These are phyloP conservation scores for Deroplatys truncata DNA, from an alignment of 2,888 invertebrate species.

Conservation along the genomic window DNA sequence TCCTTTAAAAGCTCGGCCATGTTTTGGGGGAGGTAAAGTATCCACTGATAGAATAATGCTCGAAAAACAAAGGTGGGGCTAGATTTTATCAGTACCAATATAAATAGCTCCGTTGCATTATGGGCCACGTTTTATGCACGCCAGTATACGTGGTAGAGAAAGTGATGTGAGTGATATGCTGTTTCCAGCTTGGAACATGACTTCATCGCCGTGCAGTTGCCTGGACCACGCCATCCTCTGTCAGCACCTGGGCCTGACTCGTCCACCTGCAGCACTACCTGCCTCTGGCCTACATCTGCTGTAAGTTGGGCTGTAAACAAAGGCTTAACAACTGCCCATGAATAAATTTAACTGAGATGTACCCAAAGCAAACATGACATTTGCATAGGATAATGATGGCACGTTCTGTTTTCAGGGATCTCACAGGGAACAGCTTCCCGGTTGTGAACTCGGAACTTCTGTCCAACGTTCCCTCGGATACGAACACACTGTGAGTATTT, in stretches of 20 bases:
- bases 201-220: constrained; percentile 10
- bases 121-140: too few species aligned
- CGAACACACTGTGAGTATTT: constrained; percentile 2
- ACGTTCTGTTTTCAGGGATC: constrained; percentile 41
- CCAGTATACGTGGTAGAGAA: too few species aligned
- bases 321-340: not conserved
- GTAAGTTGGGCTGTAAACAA: constrained; percentile 1
- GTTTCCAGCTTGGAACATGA: not conserved
- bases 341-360: not conserved
- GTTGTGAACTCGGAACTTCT: constrained; percentile 40
- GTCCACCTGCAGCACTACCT: not conserved
- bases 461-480: constrained; percentile 12
- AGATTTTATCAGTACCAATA: too few species aligned
- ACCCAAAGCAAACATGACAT: not conserved
- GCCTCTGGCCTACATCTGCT: not conserved
- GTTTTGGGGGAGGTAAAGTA: too few species aligned
- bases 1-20: too few species aligned
- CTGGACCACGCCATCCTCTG: constrained; percentile 6
- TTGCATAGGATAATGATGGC: not conserved
- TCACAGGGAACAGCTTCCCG: constrained; percentile 47
- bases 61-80: too few species aligned
- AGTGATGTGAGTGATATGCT: not conserved
- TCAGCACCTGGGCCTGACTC: not conserved
- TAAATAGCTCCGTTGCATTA: too few species aligned
- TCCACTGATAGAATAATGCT: too few species aligned